A percentile compares a stretch with the other conserved stretches of the same genome.
Conservation (phyloP, 1,140 invertebrate genomes). For the Chelonus insularis region DNA sequence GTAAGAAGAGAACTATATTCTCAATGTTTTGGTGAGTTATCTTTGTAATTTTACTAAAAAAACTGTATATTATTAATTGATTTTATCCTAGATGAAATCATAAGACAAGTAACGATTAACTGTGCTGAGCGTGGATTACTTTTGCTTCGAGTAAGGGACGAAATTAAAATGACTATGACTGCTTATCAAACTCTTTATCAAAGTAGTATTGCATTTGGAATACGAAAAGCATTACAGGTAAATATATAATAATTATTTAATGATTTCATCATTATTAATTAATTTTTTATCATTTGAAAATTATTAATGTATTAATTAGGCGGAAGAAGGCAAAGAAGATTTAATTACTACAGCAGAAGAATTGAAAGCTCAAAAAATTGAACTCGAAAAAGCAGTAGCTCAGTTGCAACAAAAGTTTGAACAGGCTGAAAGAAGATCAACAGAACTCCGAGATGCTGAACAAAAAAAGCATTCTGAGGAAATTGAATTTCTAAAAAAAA, state of each 20-base stretch:
- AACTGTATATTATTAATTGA: constrained; percentile 4
- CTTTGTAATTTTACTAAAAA: not conserved
- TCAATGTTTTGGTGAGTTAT: constrained; percentile 86
- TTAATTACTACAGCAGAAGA: constrained; percentile 63
- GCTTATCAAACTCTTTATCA: constrained; percentile 94
- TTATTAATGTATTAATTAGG: too few relatives aligned
- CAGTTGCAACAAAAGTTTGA: too few relatives aligned
- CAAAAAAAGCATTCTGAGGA: constrained; percentile 92
- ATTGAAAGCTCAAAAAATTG: too few relatives aligned
- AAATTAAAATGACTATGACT: constrained; percentile 93
- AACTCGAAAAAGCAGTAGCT: too few relatives aligned
- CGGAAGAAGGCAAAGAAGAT: too few relatives aligned
- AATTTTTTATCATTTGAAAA: too few relatives aligned
- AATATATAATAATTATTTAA: too few relatives aligned
- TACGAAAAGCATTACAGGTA: too few relatives aligned
- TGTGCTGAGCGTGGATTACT: constrained; percentile 94
- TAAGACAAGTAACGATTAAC: constrained; percentile 94
- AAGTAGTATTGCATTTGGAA: constrained; percentile 96
- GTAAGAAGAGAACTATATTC: constrained; percentile 91
- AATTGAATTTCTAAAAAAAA: constrained; percentile 87
- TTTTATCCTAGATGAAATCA: constrained; percentile 77
- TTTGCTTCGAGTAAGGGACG: constrained; percentile 88
- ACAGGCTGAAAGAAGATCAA: too few relatives aligned
- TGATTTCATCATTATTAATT: too few relatives aligned
- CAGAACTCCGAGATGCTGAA: constrained; percentile 82